Base-by-base conservation (phyloP, 2,888 invertebrate genomes). In the Pasiphila rectangulata region DNA sequence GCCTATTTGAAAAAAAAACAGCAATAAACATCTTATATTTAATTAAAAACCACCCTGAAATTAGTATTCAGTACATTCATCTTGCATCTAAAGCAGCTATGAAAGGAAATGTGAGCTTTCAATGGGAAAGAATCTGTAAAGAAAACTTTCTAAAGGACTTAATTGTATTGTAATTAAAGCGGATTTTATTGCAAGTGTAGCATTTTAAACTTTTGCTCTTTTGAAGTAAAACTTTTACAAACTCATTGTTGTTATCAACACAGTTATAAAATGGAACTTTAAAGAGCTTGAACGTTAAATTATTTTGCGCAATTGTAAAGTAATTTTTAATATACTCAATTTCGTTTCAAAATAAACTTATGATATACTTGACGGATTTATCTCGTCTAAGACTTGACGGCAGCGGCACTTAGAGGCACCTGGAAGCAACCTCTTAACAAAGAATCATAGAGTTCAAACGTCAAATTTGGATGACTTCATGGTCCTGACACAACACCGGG, bases 21-120 rank as follows among this genome's bases (percentile, higher is more conserved):
- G 39, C 12, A 17, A 23, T 20, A 21, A 55, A 52, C 47, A 56
- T 51, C 59, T 47, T 55, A 50, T 62, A 66, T 47, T 47, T 61
- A 61, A 63, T 67, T 65, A 64, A 53, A 54, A 46, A 47, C 56
- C 19, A 32, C 56, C 56, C 46, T 63, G 59, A 72, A n/a, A 77
- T 78, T 74, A 74, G 72, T 70, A 75, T 77, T 77, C 77, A 71
- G 67, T 56, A 53, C 65, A 71, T 72, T 70, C 59, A 62, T 71
- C 66, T 74, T 72, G 65, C 70, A 78, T 81, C 79, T 74, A 70
- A 69, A 76, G 70, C 60, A 65, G 69, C 68, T 51, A 56, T 71
- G 69, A 73, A 78, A 73, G 68, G 72, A 63, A 67, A 59, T 57
- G 52, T 27, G 50, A 58, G 65, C 56, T 63, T 63, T 60, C 57